Base-by-base conservation (phyloP, 2,113 vertebrate species). In the Xenopus tropicalis region DNA sequence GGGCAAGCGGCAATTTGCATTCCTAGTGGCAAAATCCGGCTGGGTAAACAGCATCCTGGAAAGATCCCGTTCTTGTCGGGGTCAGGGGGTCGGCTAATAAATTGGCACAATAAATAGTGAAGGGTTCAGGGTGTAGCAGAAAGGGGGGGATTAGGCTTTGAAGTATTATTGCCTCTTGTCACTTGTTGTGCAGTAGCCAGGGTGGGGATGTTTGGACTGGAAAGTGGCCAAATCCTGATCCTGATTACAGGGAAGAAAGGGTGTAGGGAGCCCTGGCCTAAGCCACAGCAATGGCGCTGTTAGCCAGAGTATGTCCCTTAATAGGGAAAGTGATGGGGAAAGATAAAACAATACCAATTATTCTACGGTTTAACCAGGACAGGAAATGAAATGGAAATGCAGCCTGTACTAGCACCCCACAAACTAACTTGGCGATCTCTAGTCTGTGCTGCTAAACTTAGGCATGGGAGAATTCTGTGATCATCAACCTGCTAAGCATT, bases 131-230 rank as follows among this genome's bases (percentile, higher is more conserved):
- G 52, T 57, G 25, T 29, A 56, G 19, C 1, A 11, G 19, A 6
- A 48, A 52, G 24, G 44, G 24, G 9, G 21, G 4, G 42, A 4
- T 22, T 12, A 11, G 42, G 17, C 17, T 75, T 69, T 69, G 72
- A 61, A 62, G 71, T 25, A 5, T 78, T 79, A 61, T 46, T 82
- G 68, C 37, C 74, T 81, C 81, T 84, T 85, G 86, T 81, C 82
- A 83, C 78, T 29, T 67, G 43, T 70, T 79, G 82, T 83, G 74
- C 56, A 75, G 69, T 17, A 57, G 29, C 17, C 17, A 37, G 82
- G 87, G 81, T 76, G 82, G 83, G 72, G 81, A 79, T 83, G 80
- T 83, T 82, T 84, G 83, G 84, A 78, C 80, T 83, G 84, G 86
- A 82, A 65, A 8, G 37, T 62, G 61, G 82, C 83, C 86, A 87